phyloP scores from a whole-genome alignment of 2,113 vertebrate genomes.

The Fukomys damarensis region DNA sequence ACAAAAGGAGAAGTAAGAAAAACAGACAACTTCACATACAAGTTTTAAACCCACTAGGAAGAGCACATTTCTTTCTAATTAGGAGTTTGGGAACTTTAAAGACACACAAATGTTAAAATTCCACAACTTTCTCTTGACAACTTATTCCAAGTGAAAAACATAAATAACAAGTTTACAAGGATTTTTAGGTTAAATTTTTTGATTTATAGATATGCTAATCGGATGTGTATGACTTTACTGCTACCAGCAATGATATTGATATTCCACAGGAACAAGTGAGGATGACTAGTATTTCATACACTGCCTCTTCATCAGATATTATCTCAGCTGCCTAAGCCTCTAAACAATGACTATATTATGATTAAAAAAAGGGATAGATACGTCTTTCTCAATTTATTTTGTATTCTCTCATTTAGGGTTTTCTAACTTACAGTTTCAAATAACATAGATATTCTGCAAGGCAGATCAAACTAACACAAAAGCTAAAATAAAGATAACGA shows the following conservation, averaged over 20 bases:
- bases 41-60: background rate
- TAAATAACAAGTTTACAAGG: background rate
- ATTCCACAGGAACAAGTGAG: background rate
- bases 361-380: background rate
- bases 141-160: background rate
- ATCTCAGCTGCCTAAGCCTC: background rate
- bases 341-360: background rate
- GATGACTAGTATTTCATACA: background rate
- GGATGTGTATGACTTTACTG: background rate
- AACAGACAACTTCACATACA: background rate
- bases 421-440: background rate
- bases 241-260: background rate
- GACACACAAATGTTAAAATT: slow-evolving; percentile 32
- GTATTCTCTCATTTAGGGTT: background rate
- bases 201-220: background rate
- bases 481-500: slow-evolving; percentile 23
- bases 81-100: slow-evolving; percentile 17
- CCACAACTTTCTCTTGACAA: background rate
- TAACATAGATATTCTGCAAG: background rate
- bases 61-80: background rate
- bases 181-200: background rate
- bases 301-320: background rate
- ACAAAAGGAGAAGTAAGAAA: background rate
- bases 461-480: background rate
- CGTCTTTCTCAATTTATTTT: background rate